Percentiles rank a stretch among this genome's conserved stretches.
Conservation (phyloP, 2,888 invertebrate genomes). For the Ramazzottius varieornatus region DNA sequence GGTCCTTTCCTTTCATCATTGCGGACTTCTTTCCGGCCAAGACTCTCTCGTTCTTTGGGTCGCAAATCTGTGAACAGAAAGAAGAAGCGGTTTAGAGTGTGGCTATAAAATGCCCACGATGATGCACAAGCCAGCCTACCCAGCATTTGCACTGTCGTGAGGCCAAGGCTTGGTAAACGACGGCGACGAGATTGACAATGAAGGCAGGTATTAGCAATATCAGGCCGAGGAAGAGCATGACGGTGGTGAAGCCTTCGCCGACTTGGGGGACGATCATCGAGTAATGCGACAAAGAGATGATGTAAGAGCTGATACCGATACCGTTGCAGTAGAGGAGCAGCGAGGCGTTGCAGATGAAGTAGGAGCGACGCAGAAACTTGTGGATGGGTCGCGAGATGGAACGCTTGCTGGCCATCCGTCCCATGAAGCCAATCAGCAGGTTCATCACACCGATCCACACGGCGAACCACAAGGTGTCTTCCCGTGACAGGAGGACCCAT, state of each 20-base stretch:
- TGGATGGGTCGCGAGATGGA: not conserved
- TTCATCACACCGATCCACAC: not conserved
- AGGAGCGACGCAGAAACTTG: not conserved
- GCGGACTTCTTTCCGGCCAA: too few relatives aligned
- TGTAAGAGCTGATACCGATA: not conserved
- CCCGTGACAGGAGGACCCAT: not conserved
- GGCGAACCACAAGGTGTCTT: not conserved
- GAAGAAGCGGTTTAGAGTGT: not conserved
- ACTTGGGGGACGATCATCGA: not conserved
- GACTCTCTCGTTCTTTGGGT: not conserved
- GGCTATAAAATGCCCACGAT: too few relatives aligned
- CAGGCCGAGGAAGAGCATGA: not conserved
- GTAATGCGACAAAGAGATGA: not conserved
- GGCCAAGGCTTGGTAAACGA: not conserved
- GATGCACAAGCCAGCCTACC: too few relatives aligned
- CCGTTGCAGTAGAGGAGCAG: conserved; percentile 1
- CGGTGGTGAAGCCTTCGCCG: not conserved
- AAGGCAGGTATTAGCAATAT: not conserved
- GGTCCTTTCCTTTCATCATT: too few relatives aligned
- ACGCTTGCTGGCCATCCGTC: not conserved
- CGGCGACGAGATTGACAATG: not conserved
- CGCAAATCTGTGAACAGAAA: not conserved
- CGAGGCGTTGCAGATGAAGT: not conserved
- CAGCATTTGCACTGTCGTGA: not conserved
- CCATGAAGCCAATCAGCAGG: not conserved